Conservation (phyloP, 1,140 invertebrate species). For the Lepidurus apus region DNA sequence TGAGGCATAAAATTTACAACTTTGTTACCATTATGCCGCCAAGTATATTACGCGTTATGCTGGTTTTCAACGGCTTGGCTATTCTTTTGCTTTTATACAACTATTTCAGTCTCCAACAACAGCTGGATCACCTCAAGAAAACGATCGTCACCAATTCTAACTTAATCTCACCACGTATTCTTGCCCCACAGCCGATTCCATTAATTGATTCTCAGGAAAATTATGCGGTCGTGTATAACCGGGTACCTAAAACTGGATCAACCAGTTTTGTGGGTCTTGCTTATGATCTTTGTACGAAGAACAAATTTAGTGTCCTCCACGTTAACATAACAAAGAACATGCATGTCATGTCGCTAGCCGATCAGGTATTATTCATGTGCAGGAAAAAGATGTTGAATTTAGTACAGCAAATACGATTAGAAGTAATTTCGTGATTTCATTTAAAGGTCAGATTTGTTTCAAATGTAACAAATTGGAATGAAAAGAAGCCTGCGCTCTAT, state of each 20-base stretch:
- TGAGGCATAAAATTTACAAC: too few species aligned
- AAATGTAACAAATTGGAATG: conserved; percentile 83
- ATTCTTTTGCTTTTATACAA: background rate
- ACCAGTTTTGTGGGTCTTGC: conserved; percentile 96
- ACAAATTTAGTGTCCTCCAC: conserved; percentile 91
- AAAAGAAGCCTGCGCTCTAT: conserved; percentile 86
- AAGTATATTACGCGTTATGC: background rate
- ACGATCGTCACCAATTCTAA: background rate
- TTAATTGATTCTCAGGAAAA: conserved; percentile 42
- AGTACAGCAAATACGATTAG: conserved; percentile 31
- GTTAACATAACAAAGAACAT: conserved; percentile 94
- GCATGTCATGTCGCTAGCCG: conserved; percentile 83
- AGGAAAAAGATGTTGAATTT: conserved; percentile 31
- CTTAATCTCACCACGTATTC: background rate
- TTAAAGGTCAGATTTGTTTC: conserved; percentile 73
- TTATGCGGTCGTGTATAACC: conserved; percentile 83
- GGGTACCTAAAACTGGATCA: conserved; percentile 97
- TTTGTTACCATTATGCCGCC: background rate
- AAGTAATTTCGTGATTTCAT: conserved; percentile 35
- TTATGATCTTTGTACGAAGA: conserved; percentile 89
- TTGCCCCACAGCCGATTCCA: background rate
- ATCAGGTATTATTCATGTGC: conserved; percentile 60
- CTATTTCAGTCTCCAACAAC: background rate
- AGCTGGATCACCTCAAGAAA: background rate
- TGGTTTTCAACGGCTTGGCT: background rate